Base-by-base conservation (phyloP, 2,888 invertebrate species). In the Mimas tiliae region DNA sequence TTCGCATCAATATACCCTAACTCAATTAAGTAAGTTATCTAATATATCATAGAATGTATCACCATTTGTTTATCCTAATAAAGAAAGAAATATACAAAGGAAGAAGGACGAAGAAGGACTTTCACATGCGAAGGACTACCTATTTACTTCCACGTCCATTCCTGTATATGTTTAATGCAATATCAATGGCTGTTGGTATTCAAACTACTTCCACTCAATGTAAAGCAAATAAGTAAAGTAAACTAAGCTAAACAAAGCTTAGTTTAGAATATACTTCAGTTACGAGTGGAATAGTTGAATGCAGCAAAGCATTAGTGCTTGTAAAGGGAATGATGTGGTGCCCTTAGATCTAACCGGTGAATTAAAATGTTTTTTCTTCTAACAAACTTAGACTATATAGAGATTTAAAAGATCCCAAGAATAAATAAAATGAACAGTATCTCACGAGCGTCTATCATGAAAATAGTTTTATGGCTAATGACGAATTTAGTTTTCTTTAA, bases 251-350 rank as follows among this genome's bases (percentile, higher is more conserved):
- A 34, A 58, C 12, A 42, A 58, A 58, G 12, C 19, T 38, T 9
- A 19, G 19, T 34, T 11, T 42, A 12, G 38, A 42, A 42, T 9
- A 50, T 19, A 38, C 42, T 38, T 6, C 42, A 42, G 6, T 7
- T 9, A 55, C 7, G 19, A 42, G n/a, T 11, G 55, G 21, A 38
- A 42, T 12, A 42, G 12, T 38, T 38, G 58, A 58, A 19, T 58
- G 42, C 9, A 12, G 58, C 19, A 38, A 58, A 21, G 58, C 58
- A 58, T 58, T 58, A 58, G 42, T 42, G 58, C 19, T 6, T 42
- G 58, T 42, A 58, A 42, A 58, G 58, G 21, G 38, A 58, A 58
- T 42, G 58, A 58, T 58, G 38, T 38, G 19, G 42, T 58, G 38
- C 1, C 19, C 19, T 58, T 38, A 21, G 58, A 42, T 16, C 16